phyloP scores from a whole-genome alignment of 2,797 vertebrate genomes.

The Linurgus olivaceus region DNA sequence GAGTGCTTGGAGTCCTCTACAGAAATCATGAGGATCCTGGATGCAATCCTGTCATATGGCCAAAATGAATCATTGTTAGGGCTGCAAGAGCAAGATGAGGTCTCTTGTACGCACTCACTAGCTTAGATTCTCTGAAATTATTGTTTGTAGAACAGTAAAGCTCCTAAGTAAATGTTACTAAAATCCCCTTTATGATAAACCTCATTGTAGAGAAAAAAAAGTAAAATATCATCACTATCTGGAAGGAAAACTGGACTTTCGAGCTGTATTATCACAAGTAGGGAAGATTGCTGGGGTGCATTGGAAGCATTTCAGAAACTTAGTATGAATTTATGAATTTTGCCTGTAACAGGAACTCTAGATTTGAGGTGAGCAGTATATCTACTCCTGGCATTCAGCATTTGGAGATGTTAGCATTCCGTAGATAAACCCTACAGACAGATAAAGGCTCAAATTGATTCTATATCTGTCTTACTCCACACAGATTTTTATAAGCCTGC shows the following conservation, averaged over 20 bases:
- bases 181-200: background rate
- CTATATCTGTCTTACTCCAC: background rate
- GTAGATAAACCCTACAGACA: background rate
- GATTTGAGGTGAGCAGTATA: background rate
- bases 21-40: background rate
- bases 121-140: background rate
- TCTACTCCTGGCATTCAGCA: background rate
- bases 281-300: background rate
- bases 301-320: background rate
- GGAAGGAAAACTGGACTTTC: background rate
- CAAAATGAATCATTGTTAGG: background rate
- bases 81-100: background rate
- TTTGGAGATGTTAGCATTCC: background rate
- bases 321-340: background rate
- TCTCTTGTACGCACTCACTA: background rate
- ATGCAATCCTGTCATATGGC: fast-evolving
- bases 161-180: background rate
- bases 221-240: background rate
- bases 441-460: background rate
- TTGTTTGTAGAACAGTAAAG: background rate
- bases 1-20: background rate
- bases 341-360: background rate
- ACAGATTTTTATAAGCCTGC: background rate
- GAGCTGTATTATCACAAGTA: background rate
- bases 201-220: background rate